phyloP scores from a whole-genome alignment of 2,113 vertebrate species.

The Leptosomus discolor region DNA sequence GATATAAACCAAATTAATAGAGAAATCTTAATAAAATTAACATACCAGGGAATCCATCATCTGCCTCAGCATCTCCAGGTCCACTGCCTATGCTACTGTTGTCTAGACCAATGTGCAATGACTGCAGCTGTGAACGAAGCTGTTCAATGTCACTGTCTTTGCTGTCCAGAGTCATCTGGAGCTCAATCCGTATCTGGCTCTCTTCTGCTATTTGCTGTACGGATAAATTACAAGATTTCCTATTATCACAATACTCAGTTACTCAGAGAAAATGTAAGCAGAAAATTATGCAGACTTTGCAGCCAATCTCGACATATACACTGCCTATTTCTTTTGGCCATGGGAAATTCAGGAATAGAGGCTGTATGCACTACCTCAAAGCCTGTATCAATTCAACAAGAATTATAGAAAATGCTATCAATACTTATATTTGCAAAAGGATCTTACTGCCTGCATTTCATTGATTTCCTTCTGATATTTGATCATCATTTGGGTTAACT shows the following conservation, averaged over 20 bases:
- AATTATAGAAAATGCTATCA: neutral
- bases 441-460: constrained; percentile 94
- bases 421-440: neutral
- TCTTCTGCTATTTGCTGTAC: constrained; percentile 93
- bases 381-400: neutral
- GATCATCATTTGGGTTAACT: constrained; percentile 93
- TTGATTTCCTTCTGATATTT: constrained; percentile 97
- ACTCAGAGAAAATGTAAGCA: neutral
- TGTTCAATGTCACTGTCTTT: constrained; percentile 99
- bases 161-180: constrained; percentile 98
- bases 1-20: neutral
- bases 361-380: neutral
- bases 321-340: neutral
- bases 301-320: neutral
- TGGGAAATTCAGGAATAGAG: neutral
- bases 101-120: constrained; percentile 89
- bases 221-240: neutral
- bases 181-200: constrained; percentile 91
- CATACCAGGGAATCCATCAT: constrained; percentile 89
- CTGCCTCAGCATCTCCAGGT: constrained; percentile 86
- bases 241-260: neutral
- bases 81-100: constrained; percentile 91
- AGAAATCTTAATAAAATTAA: neutral
- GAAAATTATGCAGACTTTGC: neutral
- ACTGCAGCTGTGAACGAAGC: constrained; percentile 88